phyloP scores from a whole-genome alignment of 2,797 vertebrate genomes.

The Salarias fasciatus region DNA sequence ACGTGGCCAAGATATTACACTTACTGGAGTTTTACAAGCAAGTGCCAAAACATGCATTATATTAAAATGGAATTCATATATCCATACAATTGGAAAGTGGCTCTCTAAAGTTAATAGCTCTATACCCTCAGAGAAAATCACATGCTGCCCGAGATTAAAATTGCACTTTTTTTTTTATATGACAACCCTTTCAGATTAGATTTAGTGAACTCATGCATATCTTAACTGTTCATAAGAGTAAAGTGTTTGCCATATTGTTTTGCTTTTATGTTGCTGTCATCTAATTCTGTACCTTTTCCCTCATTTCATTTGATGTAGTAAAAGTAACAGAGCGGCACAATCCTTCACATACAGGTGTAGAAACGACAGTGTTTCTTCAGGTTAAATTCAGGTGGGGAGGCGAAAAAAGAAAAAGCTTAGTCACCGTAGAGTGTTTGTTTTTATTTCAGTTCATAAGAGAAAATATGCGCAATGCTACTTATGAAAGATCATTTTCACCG shows the following conservation, averaged over 20 bases:
- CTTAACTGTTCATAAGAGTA: constrained; percentile 19
- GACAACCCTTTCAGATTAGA: constrained; percentile 45
- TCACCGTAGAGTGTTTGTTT: constrained; percentile 1
- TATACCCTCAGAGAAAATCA: constrained; percentile 57
- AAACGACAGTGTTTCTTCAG: constrained; percentile 10
- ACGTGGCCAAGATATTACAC: constrained; percentile 24
- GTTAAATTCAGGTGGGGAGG: not conserved
- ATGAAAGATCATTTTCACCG: constrained; percentile 55
- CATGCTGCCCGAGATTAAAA: constrained; percentile 43
- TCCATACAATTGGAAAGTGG: constrained; percentile 47
- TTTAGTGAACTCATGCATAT: constrained; percentile 36
- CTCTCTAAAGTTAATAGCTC: constrained; percentile 59
- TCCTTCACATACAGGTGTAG: constrained; percentile 1
- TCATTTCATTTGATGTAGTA: constrained; percentile 3
- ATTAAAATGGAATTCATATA: constrained; percentile 55
- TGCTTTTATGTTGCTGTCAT: not conserved
- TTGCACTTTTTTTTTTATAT: constrained; percentile 35
- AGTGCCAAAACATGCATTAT: constrained; percentile 45
- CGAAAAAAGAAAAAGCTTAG: constrained; percentile 29
- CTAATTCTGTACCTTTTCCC: not conserved
- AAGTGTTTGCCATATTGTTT: constrained; percentile 12
- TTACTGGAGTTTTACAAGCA: constrained; percentile 49
- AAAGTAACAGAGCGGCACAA: constrained; percentile 20
- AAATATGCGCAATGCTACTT: constrained; percentile 30
- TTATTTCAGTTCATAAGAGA: constrained; percentile 2